These are phyloP conservation scores for Musca domestica DNA, from an alignment of 1,140 invertebrate species.

Conservation along the genomic window DNA sequence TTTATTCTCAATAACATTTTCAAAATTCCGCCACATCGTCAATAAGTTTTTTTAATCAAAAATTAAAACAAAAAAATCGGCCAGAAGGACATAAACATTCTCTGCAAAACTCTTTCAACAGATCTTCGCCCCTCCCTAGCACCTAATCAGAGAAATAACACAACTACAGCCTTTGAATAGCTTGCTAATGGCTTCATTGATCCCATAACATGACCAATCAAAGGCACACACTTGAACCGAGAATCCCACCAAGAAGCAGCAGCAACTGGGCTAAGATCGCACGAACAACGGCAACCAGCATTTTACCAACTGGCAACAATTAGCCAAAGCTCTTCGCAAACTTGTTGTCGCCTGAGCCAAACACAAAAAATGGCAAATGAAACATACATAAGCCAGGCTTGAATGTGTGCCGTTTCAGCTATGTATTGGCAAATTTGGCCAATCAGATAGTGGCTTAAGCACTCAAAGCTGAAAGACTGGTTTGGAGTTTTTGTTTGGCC, in stretches of 20 bases:
- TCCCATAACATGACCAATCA: slow-evolving; percentile 26
- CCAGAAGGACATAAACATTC: too few species aligned
- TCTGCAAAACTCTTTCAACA: too few species aligned
- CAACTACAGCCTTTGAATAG: too few species aligned
- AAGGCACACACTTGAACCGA: slow-evolving; percentile 19
- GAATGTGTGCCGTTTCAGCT: not conserved
- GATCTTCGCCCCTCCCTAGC: too few species aligned
- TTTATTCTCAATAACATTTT: too few species aligned
- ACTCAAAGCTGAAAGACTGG: not conserved
- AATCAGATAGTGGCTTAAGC: slow-evolving; percentile 3
- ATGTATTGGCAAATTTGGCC: not conserved
- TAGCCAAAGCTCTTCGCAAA: slow-evolving; percentile 9
- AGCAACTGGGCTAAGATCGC: too few species aligned
- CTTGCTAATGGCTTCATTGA: slow-evolving; percentile 23
- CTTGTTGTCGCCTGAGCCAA: not conserved
- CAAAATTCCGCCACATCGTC: too few species aligned
- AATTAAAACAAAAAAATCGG: too few species aligned
- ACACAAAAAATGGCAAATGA: not conserved
- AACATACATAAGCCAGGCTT: not conserved
- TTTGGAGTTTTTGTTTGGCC: not conserved
- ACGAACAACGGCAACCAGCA: too few species aligned
- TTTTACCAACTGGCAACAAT: slow-evolving; percentile 6
- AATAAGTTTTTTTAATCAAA: too few species aligned
- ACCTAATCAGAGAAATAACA: too few species aligned
- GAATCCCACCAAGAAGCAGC: not conserved